Conservation (phyloP, 2,113 vertebrate species). For the Crotalus tigris region DNA sequence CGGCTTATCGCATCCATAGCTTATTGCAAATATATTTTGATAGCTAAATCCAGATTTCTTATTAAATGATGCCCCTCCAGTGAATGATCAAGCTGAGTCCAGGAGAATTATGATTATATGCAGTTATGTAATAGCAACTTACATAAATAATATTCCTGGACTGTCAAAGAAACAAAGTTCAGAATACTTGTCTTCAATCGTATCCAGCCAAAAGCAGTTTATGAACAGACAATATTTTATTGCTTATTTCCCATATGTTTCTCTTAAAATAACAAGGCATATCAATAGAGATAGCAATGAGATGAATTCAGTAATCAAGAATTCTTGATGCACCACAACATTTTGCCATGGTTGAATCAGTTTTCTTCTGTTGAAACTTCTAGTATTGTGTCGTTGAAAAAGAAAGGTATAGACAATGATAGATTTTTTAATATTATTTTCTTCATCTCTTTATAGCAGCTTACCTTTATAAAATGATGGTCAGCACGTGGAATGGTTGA, state of each 20-base stretch:
- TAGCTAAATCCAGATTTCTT: not conserved
- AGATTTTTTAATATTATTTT: not conserved
- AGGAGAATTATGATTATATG: not conserved
- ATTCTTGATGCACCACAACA: not conserved
- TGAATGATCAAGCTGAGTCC: not conserved
- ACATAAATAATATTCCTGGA: not conserved
- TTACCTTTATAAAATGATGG: slow-evolving; percentile 94
- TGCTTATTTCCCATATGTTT: not conserved
- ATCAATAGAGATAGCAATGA: not conserved
- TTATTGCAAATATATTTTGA: not conserved
- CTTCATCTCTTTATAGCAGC: not conserved
- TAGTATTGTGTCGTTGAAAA: not conserved
- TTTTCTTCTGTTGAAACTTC: not conserved
- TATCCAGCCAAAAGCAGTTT: not conserved
- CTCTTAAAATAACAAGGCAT: not conserved
- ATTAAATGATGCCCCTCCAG: not conserved
- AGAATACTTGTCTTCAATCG: not conserved
- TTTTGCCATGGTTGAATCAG: not conserved
- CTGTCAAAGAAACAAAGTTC: not conserved
- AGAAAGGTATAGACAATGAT: not conserved
- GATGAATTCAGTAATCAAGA: not conserved
- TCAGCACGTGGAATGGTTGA: slow-evolving; percentile 93
- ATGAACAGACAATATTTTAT: not conserved
- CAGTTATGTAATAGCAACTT: not conserved
- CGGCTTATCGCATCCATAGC: not conserved